Evolutionary conservation across 2,113 vertebrate species (phyloP).

Genomic region (Tyrannus savana): DNA sequence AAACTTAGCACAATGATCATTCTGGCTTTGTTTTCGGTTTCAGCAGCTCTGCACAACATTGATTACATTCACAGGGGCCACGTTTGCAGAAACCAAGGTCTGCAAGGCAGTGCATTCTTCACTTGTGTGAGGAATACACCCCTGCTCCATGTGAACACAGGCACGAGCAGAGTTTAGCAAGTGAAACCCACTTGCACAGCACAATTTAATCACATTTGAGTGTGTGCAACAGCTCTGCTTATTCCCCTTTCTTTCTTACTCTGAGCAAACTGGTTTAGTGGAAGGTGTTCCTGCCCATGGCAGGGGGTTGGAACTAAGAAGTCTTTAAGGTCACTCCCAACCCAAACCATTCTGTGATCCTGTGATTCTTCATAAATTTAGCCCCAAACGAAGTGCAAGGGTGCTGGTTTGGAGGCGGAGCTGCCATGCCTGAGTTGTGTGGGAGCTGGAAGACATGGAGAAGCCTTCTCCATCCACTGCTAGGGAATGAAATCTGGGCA

Average conservation of each 20-base stretch:
- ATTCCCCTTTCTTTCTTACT: background rate
- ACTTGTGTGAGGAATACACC: background rate
- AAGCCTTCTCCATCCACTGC: background rate
- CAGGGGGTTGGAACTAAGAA: background rate
- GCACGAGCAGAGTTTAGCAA: accelerated
- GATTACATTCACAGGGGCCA: constrained; percentile 48
- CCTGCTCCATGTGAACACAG: background rate
- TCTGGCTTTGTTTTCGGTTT: constrained; percentile 48
- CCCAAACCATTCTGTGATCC: background rate
- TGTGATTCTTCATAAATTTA: background rate
- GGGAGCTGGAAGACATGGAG: background rate
- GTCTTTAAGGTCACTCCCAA: background rate
- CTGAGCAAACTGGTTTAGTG: background rate
- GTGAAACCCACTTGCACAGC: background rate
- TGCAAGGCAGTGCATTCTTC: background rate
- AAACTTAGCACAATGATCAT: constrained; percentile 63
- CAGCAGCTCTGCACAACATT: constrained; percentile 46
- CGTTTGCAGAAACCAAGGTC: background rate
- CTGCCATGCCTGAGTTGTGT: background rate
- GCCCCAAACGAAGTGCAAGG: background rate
- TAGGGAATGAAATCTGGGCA: background rate
- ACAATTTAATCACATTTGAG: background rate
- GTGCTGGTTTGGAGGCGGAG: background rate
- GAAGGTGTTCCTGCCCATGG: background rate
- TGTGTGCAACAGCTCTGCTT: background rate